Evolutionary conservation across 1,140 invertebrate species (phyloP), one percentile per base, ranked within the genome.

Genomic region (Heliothis virescens): DNA sequence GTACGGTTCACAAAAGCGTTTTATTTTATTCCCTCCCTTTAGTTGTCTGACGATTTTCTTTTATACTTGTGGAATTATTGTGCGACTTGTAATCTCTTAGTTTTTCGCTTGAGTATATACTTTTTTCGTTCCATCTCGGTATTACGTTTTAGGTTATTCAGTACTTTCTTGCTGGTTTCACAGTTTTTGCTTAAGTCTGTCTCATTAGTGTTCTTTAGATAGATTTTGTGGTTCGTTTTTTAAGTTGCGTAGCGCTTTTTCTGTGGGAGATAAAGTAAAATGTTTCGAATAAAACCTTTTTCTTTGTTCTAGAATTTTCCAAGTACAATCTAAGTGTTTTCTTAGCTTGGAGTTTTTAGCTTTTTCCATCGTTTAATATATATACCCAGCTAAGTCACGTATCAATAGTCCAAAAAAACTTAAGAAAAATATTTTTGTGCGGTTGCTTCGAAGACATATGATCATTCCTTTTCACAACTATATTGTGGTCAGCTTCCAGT

Each of bases 141-240:
- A 16, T 41, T 18, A 71, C 10, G 15, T 71, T 55, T 53, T 55
- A 55, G 48, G 15, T 69, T 16, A 18, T 26, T 69, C 11, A 69
- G 41, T 9, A 34, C 26, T 57, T 72, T 60, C 57, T 53, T 72
- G 26, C 26, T 41, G 29, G 52, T 72, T 41, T 18, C 29, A 57
- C 48, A 48, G 63, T 67, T 50, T 67, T 50, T 67, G 63, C 41
- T 48, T 48, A 67, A 48, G 16, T 67, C 63, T 67, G 34, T 53
- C 67, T 71, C 67, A 71, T 71, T 71, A 71, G 67, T 71, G 48
- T 71, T 50, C 16, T 48, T 67, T 16, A 18, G 11, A 13, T 18
- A 67, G 2, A 67, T 67, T 67, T 41, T 67, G 63, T n/a, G 63
- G 63, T 71, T 53, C 18, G 18, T 48, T 71, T 53, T 69, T 52